phyloP scores from a whole-genome alignment of 2,888 invertebrate species.

The Erebia aethiops region DNA sequence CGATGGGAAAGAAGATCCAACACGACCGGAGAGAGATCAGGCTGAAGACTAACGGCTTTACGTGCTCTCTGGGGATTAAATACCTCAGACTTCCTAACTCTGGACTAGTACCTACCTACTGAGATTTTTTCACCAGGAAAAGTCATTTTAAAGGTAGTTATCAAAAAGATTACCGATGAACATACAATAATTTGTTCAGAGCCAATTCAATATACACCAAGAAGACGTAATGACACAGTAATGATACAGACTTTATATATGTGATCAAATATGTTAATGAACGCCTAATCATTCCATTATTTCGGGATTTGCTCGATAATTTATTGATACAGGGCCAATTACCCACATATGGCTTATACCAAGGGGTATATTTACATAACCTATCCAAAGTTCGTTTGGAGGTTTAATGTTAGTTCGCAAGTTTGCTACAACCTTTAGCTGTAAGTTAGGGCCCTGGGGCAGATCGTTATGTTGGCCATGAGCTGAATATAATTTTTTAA shows the following conservation, averaged over 20 bases:
- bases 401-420: constrained; percentile 43
- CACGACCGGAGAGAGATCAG: too few relatives aligned
- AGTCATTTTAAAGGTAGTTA: too few relatives aligned
- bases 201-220: neutral
- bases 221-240: neutral
- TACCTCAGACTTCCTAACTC: too few relatives aligned
- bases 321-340: constrained; percentile 21
- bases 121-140: too few relatives aligned
- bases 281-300: constrained; percentile 20
- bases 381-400: constrained; percentile 37
- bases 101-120: too few relatives aligned
- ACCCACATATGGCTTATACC: constrained; percentile 21
- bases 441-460: constrained; percentile 39
- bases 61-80: too few relatives aligned
- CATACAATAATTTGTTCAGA: too few relatives aligned
- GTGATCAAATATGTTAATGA: constrained; percentile 6
- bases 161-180: too few relatives aligned
- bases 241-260: neutral
- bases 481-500: constrained; percentile 19
- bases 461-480: constrained; percentile 29
- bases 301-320: constrained; percentile 23
- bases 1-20: too few relatives aligned
- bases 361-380: constrained; percentile 31
- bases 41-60: too few relatives aligned
- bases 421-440: constrained; percentile 40